Base-by-base conservation (phyloP, 2,888 invertebrate genomes). In the Deilephila porcellus region DNA sequence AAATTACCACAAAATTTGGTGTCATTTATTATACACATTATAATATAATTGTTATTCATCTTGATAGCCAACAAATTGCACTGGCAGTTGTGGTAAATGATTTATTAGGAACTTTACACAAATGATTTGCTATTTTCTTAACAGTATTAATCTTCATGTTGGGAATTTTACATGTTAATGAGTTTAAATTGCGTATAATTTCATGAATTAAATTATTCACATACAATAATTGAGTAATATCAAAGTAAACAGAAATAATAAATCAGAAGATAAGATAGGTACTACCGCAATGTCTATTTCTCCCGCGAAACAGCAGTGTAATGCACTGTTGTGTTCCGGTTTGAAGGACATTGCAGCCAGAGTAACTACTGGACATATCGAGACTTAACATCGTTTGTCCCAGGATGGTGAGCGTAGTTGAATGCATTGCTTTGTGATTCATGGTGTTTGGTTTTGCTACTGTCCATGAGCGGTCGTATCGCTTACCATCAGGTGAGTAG, bases 41-140 rank as follows among this genome's bases (percentile, higher is more conserved):
- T 60, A 60, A 60, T 14, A 60, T 60, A 60, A 60, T 60, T 60
- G 29, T 60, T 60, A 60, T 60, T 60, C 60, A n/a, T 59, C 7
- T 60, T 25, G 60, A 60, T 60, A 29, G 60, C 60, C 25, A 60
- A 29, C 60, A 60, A 60, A 60, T 60, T 60, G 29, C 29, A 3
- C 25, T 60, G 60, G 25, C 60, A 60, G 29, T 11, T 60, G 6
- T 29, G 8, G 25, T 60, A 60, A 60, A 60, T 60, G 60, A 60
- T 60, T 60, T 60, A 60, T 60, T 60, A 29, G 29, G 60, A 60
- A 60, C 60, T 29, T 14, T 14, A 29, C 29, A 25, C 14, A 60
- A 60, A 60, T 60, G 4, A 60, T 60, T 60, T 32, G 60, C 29
- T 20, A 29, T 25, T 60, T 29, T 60, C 25, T 14, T 17, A 60